A percentile compares a stretch with the other conserved stretches of the same genome.
phyloP scores from a whole-genome alignment of 2,113 vertebrate genomes.

The Garra rufa region DNA sequence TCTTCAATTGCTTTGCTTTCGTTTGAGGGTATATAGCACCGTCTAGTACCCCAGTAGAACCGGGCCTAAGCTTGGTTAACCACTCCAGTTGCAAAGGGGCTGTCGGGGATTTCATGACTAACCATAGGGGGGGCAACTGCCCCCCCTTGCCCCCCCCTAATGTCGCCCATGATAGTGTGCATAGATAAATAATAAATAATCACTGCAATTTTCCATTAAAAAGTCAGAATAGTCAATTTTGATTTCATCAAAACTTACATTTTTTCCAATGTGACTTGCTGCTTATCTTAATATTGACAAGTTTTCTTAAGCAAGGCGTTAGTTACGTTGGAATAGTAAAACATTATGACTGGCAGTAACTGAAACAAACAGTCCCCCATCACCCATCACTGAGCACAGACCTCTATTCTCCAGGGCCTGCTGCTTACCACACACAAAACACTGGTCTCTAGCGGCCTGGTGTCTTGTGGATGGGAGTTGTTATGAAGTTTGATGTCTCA shows the following conservation, averaged over 20 bases:
- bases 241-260: no score
- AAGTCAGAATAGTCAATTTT: background rate
- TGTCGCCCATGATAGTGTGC: no score
- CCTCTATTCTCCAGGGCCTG: slow-evolving; percentile 23
- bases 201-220: background rate
- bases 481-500: slow-evolving; percentile 68
- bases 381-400: background rate
- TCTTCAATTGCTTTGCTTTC: no score
- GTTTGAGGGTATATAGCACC: no score
- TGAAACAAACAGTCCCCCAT: slow-evolving; percentile 21
- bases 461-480: slow-evolving; percentile 56
- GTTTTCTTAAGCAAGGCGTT: background rate
- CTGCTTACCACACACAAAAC: slow-evolving; percentile 35
- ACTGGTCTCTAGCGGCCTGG: slow-evolving; percentile 34
- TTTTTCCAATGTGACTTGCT: no score
- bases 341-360: slow-evolving; percentile 26
- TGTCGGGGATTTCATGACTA: no score
- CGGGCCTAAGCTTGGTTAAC: no score
- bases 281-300: no score
- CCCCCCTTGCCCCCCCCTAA: no score
- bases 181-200: background rate
- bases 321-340: slow-evolving; percentile 18
- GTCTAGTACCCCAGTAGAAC: no score
- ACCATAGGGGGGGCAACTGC: no score
- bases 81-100: no score